These are phyloP conservation scores for Pollenia labialis DNA, from an alignment of 2,888 invertebrate genomes.

Conservation along the genomic window DNA sequence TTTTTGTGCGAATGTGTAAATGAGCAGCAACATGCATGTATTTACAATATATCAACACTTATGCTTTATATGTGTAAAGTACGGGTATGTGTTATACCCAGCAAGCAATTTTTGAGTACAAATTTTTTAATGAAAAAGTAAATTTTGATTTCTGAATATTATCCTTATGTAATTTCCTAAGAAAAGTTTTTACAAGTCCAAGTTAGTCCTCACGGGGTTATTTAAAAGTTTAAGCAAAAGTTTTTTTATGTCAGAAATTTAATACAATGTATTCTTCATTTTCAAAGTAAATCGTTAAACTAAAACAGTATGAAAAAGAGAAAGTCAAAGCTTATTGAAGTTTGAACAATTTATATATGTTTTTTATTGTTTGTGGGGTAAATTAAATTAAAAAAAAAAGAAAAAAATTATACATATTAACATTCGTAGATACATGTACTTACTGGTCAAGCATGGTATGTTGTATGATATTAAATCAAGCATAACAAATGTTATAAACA, in stretches of 20 bases:
- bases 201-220: no score
- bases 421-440: conserved; percentile 3
- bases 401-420: conserved; percentile 12
- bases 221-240: no score
- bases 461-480: conserved; percentile 60
- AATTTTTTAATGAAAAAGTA: not conserved
- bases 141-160: no score
- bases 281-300: no score
- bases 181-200: no score
- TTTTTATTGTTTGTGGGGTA: not conserved
- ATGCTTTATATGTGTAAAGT: not conserved
- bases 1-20: not conserved
- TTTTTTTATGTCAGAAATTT: no score
- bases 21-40: not conserved
- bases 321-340: no score
- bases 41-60: conserved; percentile 10
- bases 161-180: no score
- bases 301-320: no score
- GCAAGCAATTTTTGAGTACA: not conserved
- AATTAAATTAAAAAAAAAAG: not conserved
- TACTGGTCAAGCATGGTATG: conserved; percentile 30
- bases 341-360: no score
- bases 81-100: not conserved
- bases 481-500: conserved; percentile 69
- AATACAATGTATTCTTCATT: no score